These are phyloP conservation scores for Neodon shergylaensis DNA, from an alignment of 2,113 vertebrate species.

Conservation along the genomic window DNA sequence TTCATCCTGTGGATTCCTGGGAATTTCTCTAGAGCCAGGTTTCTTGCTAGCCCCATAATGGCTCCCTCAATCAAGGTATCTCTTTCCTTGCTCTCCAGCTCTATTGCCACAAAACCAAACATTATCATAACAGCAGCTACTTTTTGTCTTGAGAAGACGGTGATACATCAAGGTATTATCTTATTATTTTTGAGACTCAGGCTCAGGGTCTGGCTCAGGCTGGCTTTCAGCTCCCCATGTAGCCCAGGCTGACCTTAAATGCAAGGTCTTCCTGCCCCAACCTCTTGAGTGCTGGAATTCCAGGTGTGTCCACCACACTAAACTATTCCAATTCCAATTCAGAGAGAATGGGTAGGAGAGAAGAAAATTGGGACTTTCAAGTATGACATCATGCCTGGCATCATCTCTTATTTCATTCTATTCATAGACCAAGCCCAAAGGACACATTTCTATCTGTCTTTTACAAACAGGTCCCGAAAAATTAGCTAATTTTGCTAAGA, in stretches of 20 bases:
- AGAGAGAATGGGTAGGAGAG: neutral
- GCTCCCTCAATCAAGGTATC: too few relatives aligned
- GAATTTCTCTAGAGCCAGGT: too few relatives aligned
- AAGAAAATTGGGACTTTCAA: slow-evolving; percentile 37
- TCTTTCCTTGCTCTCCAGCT: too few relatives aligned
- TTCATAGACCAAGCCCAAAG: slow-evolving; percentile 20
- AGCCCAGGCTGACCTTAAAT: neutral
- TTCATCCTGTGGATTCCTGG: too few relatives aligned
- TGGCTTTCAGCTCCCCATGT: neutral
- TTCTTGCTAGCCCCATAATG: too few relatives aligned
- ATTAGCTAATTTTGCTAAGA: slow-evolving; percentile 43
- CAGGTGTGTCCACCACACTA: neutral
- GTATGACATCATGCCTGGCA: neutral
- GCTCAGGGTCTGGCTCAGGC: neutral
- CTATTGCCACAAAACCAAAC: slow-evolving; percentile 9
- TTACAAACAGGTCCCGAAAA: slow-evolving; percentile 20
- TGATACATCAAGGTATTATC: neutral
- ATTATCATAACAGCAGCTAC: neutral
- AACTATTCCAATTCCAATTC: slow-evolving; percentile 33
- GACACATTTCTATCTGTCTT: neutral
- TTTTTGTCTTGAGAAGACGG: slow-evolving; percentile 44
- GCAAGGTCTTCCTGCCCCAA: neutral
- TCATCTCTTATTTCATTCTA: slow-evolving; percentile 28
- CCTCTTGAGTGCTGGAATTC: neutral
- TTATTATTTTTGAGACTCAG: slow-evolving; percentile 1